A percentile compares a stretch with the other conserved stretches of the same genome.
Conservation (phyloP, 2,797 vertebrate species). For the Margarornis squamiger region DNA sequence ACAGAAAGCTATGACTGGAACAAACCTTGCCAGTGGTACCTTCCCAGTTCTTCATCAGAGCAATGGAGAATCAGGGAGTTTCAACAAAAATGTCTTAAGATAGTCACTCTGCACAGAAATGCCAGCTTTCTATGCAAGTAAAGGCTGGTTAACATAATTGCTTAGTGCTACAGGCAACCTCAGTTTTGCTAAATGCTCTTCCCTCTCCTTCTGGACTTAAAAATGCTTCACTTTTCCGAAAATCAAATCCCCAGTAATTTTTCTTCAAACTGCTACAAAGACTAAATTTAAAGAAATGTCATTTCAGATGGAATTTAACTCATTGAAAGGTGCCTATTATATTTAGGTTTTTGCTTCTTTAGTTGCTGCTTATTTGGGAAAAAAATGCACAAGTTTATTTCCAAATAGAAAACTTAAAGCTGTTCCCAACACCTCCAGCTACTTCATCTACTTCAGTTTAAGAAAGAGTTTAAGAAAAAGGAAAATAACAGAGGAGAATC, state of each 20-base stretch:
- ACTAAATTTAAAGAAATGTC: neutral
- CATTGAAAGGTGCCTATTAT: neutral
- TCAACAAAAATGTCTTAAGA: neutral
- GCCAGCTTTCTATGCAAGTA: neutral
- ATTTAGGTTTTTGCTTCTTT: neutral
- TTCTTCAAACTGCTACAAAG: neutral
- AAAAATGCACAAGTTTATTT: neutral
- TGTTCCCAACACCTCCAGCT: neutral
- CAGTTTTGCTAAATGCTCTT: neutral
- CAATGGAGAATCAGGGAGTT: neutral
- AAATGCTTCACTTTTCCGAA: neutral
- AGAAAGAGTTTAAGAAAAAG: neutral
- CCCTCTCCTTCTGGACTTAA: neutral
- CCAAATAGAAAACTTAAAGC: neutral
- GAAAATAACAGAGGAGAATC: neutral
- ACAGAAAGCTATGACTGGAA: neutral
- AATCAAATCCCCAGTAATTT: neutral
- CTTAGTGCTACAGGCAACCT: neutral
- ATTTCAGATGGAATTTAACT: neutral
- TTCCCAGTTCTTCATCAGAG: neutral
- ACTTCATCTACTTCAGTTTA: neutral
- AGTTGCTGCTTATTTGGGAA: neutral
- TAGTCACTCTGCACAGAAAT: neutral
- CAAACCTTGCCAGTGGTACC: neutral
- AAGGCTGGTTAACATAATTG: neutral